Base-by-base conservation (phyloP, 2,888 invertebrate genomes). In the Drymonia ruficornis region DNA sequence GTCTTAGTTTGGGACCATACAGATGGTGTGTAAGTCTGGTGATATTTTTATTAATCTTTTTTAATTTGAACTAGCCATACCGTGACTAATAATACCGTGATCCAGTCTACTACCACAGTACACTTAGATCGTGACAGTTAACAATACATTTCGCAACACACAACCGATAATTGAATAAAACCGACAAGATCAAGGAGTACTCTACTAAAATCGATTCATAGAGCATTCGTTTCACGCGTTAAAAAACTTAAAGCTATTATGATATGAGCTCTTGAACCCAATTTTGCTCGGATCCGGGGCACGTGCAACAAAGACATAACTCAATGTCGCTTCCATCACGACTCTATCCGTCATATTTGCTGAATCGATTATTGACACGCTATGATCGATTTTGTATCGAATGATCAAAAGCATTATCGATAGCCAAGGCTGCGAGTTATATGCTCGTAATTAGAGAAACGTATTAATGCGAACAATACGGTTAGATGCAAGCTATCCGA, bases 261-360 rank as follows among this genome's bases (percentile, higher is more conserved):
- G 57, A 59, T 62, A 52, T 64, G 52, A 81, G 85, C 72, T 83
- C 86, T 89, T 89, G 86, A 86, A 85, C 85, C 80, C 78, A 86
- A 86, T 84, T 84, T 83, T 75, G 73, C 66, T 74, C 63, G 76
- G 84, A 89, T 89, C 86, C 89, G 86, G 87, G 80, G 81, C 89
- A 80, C 72, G 75, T 65, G 73, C 69, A 76, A 76, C 78, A 83
- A 79, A 87, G 84, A 87, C 84, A 89, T 84, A 62, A 60, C 59
- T 68, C 91, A 90, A 90, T 91, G 90, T 76, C 90, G 72, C 78
- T 78, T 74, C 54, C 49, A 77, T 83, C 91, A 91, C 91, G 91
- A 89, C 69, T 59, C 70, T 73, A 83, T 82, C 83, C 79, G 81
- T 82, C 80, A 78, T 79, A 72, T 80, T 82, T 76, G 74, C 69